A percentile compares a stretch with the other conserved stretches of the same genome.
Conservation (phyloP, 1,140 invertebrate species). For the Ptiloglossa arizonensis region DNA sequence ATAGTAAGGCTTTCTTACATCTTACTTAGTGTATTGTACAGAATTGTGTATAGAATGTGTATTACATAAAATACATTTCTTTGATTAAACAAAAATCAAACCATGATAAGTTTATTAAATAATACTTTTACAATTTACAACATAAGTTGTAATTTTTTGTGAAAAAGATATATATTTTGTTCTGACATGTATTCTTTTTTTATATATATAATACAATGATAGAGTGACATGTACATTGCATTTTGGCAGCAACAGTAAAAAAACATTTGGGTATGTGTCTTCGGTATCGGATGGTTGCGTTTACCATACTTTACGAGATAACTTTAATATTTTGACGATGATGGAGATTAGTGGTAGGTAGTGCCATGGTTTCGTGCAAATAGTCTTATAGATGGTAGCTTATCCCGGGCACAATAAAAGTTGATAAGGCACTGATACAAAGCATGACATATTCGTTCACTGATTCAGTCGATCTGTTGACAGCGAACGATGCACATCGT, state of each 20-base stretch:
- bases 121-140: neutral
- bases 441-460: conserved; percentile 38
- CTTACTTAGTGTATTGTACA: neutral
- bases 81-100: neutral
- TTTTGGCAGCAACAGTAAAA: neutral
- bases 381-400: conserved; percentile 30
- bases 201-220: neutral
- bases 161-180: neutral
- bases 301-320: conserved; percentile 14
- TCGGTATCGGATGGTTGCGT: neutral
- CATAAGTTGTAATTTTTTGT: neutral
- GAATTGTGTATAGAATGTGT: conserved; percentile 14
- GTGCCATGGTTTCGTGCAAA: conserved; percentile 27
- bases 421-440: conserved; percentile 66
- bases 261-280: neutral
- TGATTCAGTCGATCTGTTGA: conserved; percentile 65
- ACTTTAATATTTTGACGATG: conserved; percentile 15
- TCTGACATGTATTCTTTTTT: too few species aligned
- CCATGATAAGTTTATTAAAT: neutral
- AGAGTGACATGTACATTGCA: neutral
- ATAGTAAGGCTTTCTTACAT: neutral
- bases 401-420: conserved; percentile 36
- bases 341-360: conserved; percentile 1
- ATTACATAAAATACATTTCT: conserved; percentile 37
- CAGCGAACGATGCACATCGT: conserved; percentile 52